phyloP scores from a whole-genome alignment of 2,888 invertebrate species.

The Andrena hattorfiana region DNA sequence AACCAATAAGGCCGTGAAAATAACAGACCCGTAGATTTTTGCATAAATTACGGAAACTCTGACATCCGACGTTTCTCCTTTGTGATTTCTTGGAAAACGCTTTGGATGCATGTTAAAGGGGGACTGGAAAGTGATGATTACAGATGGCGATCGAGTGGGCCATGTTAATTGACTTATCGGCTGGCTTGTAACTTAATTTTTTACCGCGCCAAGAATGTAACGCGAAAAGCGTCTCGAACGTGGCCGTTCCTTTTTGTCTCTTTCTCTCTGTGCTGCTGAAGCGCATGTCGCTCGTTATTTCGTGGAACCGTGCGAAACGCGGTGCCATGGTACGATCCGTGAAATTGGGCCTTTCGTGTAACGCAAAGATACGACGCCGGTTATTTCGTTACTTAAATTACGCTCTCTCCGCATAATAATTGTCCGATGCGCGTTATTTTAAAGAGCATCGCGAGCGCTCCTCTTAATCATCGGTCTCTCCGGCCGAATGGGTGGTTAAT shows the following conservation, averaged over 20 bases:
- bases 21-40: conserved; percentile 9
- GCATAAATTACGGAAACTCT: neutral
- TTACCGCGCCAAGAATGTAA: conserved; percentile 2
- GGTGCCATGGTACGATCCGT: conserved; percentile 35
- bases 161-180: conserved; percentile 43
- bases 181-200: conserved; percentile 9
- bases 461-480: conserved; percentile 57
- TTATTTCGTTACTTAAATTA: conserved; percentile 66
- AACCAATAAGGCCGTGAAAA: neutral
- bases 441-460: conserved; percentile 41
- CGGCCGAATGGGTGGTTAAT: conserved; percentile 57
- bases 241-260: neutral
- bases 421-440: conserved; percentile 50
- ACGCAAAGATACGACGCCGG: conserved; percentile 46
- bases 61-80: neutral
- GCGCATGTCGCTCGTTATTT: conserved; percentile 30
- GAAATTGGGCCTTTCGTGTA: conserved; percentile 53
- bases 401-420: conserved; percentile 51
- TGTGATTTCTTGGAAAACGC: conserved; percentile 3
- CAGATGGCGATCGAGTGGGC: neutral
- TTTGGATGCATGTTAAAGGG: neutral
- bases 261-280: neutral
- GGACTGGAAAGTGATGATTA: conserved; percentile 21
- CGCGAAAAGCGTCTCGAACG: conserved; percentile 33
- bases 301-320: conserved; percentile 51